phyloP scores from a whole-genome alignment of 2,113 vertebrate species.

The Etheostoma cragini region DNA sequence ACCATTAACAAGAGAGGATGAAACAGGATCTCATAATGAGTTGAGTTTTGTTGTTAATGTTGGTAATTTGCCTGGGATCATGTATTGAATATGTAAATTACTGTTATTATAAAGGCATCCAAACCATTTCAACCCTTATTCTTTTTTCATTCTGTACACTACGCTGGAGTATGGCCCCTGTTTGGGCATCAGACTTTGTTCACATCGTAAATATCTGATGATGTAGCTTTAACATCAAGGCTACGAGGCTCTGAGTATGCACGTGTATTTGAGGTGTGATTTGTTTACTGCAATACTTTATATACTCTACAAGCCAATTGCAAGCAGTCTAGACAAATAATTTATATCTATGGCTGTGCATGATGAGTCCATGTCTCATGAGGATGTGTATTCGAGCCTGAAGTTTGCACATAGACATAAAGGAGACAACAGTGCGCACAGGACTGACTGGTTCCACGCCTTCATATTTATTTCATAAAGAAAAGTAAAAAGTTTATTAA shows the following conservation, averaged over 20 bases:
- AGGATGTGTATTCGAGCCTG: not conserved
- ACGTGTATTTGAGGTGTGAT: not conserved
- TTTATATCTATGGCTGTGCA: not conserved
- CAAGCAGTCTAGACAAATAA: not conserved
- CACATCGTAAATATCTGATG: too few species aligned
- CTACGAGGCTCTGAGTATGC: not conserved
- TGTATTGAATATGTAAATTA: not conserved
- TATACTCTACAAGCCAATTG: not conserved
- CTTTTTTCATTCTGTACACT: not conserved
- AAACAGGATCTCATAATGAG: not conserved
- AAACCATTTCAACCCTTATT: not conserved
- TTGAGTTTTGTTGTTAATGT: not conserved
- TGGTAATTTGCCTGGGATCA: too few species aligned
- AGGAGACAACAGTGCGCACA: constrained; percentile 41
- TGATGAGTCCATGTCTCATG: not conserved
- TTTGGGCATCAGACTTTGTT: not conserved
- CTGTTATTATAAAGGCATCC: not conserved
- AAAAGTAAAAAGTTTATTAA: constrained; percentile 81
- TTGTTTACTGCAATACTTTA: not conserved
- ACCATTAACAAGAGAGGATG: not conserved
- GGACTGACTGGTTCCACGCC: constrained; percentile 59
- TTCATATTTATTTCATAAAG: constrained; percentile 84
- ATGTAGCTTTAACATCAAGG: not conserved
- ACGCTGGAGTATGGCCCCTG: not conserved
- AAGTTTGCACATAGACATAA: not conserved